Base-by-base conservation (phyloP, 2,113 vertebrate species). In the Microcebus tavaratra region DNA sequence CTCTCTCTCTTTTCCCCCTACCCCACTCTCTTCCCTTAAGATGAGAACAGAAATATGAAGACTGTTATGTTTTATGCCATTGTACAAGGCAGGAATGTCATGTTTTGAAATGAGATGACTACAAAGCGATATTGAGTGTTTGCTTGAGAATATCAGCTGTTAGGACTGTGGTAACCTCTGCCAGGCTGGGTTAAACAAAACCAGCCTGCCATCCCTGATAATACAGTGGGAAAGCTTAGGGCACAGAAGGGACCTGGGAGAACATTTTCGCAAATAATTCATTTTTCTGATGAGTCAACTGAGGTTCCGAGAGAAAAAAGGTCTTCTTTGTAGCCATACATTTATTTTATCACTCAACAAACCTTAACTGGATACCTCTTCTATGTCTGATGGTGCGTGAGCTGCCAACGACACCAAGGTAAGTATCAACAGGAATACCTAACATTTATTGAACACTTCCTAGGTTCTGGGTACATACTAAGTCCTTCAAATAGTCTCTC, bases 21-120 rank as follows among this genome's bases (percentile, higher is more conserved):
- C 21, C 59, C 6, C 29, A 7, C 27, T 25, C 25, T 23, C 70
- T 45, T 55, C 90, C 95, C 96, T 97, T 96, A 88, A 98, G 94
- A 88, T 63, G 57, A 92, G 81, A 97, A 94, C 75, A 96, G 91
- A 92, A 93, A 97, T 94, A 75, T 89, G 97, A 98, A 97, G 88
- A 88, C 92, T 97, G 90, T 98, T 98, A 67, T 97, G 96, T 98
- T 98, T 96, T 29, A 61, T 97, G 97, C 97, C 93, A 94, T 94
- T 98, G 92, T 88, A 36, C 97, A 95, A 97, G 97, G 68, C 89
- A 95, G 42, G 72, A 97, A 65, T 96, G 97, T 97, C 98, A 94
- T 98, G 85, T 98, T 98, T 98, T 90, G 89, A 97, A 97, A 96
- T 34, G 83, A 95, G 78, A 96, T 59, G 88, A 97, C 92, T 97